phyloP scores from a whole-genome alignment of 2,888 invertebrate species.

The Leucophenga maculata region DNA sequence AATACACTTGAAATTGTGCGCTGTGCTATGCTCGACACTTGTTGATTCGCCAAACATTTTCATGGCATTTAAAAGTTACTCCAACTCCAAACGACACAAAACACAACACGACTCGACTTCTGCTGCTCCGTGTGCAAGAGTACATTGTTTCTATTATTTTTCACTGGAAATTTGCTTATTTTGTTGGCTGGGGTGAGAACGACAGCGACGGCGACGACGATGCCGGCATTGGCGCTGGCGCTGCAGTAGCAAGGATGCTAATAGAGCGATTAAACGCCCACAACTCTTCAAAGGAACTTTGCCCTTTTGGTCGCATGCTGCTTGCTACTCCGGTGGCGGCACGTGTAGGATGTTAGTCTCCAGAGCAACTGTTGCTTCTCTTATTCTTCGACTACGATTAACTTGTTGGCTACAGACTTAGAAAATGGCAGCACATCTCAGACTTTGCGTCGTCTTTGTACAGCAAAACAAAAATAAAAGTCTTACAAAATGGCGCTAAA shows the following conservation, averaged over 20 bases:
- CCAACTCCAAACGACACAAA: not conserved
- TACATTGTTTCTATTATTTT: too few relatives aligned
- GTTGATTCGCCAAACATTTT: constrained; percentile 2
- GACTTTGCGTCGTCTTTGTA: constrained; percentile 1
- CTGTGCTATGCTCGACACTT: not conserved
- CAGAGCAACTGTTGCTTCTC: not conserved
- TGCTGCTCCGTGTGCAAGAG: too few relatives aligned
- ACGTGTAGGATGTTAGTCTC: constrained; percentile 43
- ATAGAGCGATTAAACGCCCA: constrained; percentile 64
- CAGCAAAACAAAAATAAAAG: not conserved
- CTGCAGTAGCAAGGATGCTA: constrained; percentile 43
- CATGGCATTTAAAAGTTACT: constrained; percentile 18
- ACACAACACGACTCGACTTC: not conserved
- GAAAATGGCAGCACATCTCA: not conserved
- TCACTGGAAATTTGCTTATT: too few relatives aligned
- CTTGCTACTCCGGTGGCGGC: constrained; percentile 30
- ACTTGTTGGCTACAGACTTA: too few relatives aligned
- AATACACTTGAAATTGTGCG: not conserved
- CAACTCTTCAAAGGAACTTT: constrained; percentile 44
- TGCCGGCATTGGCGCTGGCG: not conserved
- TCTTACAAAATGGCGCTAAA: not conserved
- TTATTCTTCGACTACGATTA: too few relatives aligned
- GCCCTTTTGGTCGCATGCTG: constrained; percentile 51
- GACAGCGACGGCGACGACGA: not conserved
- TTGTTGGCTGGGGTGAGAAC: not conserved